Base-by-base conservation (phyloP, 2,113 vertebrate species). In the Pelusios castaneus region DNA sequence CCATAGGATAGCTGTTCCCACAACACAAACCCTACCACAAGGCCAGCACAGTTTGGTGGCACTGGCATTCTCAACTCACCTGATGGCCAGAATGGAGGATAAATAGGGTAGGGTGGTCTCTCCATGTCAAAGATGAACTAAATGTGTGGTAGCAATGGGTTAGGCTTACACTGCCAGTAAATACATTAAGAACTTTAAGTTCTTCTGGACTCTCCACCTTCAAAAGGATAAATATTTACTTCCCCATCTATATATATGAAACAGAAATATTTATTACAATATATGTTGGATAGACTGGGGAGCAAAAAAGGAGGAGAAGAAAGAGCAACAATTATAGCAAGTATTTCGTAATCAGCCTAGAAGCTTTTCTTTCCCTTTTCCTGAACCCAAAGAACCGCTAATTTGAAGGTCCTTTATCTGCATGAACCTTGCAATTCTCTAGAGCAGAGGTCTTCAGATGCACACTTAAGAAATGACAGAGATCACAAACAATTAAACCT, bases 181-280 rank as follows among this genome's bases (percentile, higher is more conserved):
- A 1, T 43, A 79, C 83, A 91, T 58, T 21, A 95, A 85, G 82
- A 93, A 78, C 47, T 91, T 92, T 12, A 77, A 38, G 49, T 45
- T 27, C n/a, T 92, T 51, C 79, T 88, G 47, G 84, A 80, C 75
- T 89, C 80, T 77, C 79, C 54, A 45, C 29, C 47, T 82, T 70
- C 76, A n/a, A 29, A 79, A 91, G 43, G n/a, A 87, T 76, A 96
- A 95, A 94, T 95, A 93, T 93, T 95, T 95, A 43, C 47, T 58
- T 1, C 55, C 43, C 17, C n/a, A 78, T 90, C 24, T 45, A 84
- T 86, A 95, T 47, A 27, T 54, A 6, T 67, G n/a, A 89, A 43
- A 88, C 2, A 2, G 11, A 38, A 89, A 31, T 92, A 80, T 86
- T 94, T 91, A 80, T 89, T 86, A 52, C 16, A 79, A n/a, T 55